Base-by-base conservation (phyloP, 2,888 invertebrate genomes). In the Synergus laeviventris region DNA sequence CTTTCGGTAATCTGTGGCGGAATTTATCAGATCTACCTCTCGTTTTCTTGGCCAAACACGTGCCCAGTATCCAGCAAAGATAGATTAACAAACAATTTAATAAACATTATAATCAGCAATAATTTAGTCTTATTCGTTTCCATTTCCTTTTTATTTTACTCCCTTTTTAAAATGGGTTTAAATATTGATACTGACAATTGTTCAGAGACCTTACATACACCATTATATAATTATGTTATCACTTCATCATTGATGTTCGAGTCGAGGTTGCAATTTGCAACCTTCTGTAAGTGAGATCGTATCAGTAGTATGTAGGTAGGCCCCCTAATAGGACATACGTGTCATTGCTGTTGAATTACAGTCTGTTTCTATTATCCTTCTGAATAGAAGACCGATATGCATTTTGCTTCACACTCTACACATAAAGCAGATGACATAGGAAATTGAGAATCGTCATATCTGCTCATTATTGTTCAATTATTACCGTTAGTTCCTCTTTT, bases 1-100 rank as follows among this genome's bases (percentile, higher is more conserved):
- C 74, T 80, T 77, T 73, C 78, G 73, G 74, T 73, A 66, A 39
- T 56, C 39, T 61, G 39, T 54, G 56, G 14, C 3, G 54, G 56
- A 21, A 56, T 56, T 36, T 36, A 36, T 73, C 56, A 21, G 39
- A 59, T 36, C 73, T 16, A 14, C 45, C 14, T 31, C 18, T 73
- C 8, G 38, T 38, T 16, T 56, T 56, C 56, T 39, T 73, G 73
- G 73, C 54, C 18, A 54, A 54, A 21, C 73, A 73, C 38, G 56
- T 73, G 56, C 21, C 21, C 45, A 12, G 31, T 54, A 49, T 36
- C 45, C 8, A 11, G 11, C 21, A 21, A 56, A 56, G 11, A 56
- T 14, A 42, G 42, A 2, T 42, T 11, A 42, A 42, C 42, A 1
- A 42, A 12, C 11, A 42, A 42, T 31, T 31, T 5, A 31, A 31